These are phyloP conservation scores for Xanthorhoe spadicearia DNA, from an alignment of 2,888 invertebrate genomes.

Conservation along the genomic window DNA sequence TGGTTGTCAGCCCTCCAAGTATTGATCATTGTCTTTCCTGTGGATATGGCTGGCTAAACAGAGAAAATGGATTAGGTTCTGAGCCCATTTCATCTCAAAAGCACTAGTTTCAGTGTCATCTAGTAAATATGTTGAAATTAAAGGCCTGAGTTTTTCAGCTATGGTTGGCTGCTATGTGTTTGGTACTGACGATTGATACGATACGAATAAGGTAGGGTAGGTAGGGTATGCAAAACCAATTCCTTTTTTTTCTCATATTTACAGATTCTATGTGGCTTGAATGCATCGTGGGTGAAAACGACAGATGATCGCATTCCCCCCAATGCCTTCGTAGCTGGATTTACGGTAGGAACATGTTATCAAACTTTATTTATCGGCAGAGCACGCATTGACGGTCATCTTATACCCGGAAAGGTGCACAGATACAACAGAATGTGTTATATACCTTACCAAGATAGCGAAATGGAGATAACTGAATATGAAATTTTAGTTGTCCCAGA, in stretches of 20 bases:
- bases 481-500: constrained; percentile 32
- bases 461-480: constrained; percentile 19
- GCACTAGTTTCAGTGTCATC: too few relatives aligned
- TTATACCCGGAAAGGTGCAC: constrained; percentile 38
- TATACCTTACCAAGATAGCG: constrained; percentile 20
- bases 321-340: constrained; percentile 29
- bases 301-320: constrained; percentile 17
- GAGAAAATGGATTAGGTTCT: too few relatives aligned
- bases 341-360: constrained; percentile 22
- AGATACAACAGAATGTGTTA: constrained; percentile 34
- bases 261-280: constrained; percentile 38
- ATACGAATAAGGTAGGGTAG: too few relatives aligned
- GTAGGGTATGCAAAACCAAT: too few relatives aligned
- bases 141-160: too few relatives aligned
- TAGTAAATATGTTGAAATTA: too few relatives aligned
- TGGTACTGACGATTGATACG: too few relatives aligned
- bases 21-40: too few relatives aligned
- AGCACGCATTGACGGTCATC: constrained; percentile 21
- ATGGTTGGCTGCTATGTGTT: too few relatives aligned
- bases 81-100: too few relatives aligned
- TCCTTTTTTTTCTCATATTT: constrained; percentile 5
- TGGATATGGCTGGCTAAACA: too few relatives aligned
- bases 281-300: constrained; percentile 32
- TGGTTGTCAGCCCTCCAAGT: too few relatives aligned
- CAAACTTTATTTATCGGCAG: constrained; percentile 34